A percentile compares a stretch with the other conserved stretches of the same genome.
These are phyloP conservation scores for Penelope pileata DNA, from an alignment of 2,113 vertebrate genomes.

Conservation along the genomic window DNA sequence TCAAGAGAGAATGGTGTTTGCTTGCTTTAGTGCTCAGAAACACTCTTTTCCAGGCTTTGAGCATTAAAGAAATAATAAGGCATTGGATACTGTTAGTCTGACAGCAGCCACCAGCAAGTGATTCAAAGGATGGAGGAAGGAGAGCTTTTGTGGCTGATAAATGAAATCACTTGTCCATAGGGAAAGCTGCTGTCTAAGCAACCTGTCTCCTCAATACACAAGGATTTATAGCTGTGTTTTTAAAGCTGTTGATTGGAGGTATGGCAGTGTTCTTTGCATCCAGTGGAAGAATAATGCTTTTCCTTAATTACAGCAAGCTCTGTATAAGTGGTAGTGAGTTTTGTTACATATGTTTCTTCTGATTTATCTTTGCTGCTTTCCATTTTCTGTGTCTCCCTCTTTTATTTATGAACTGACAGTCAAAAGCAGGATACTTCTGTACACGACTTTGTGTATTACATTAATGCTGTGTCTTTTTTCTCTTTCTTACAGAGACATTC, in stretches of 20 bases:
- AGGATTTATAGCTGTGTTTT: background rate
- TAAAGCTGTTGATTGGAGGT: background rate
- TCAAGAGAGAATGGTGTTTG: background rate
- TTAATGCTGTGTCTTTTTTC: background rate
- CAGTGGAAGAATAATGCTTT: background rate
- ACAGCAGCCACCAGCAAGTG: background rate
- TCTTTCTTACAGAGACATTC: background rate
- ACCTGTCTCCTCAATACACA: background rate
- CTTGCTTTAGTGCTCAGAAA: background rate
- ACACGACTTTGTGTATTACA: fast-evolving
- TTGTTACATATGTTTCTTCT: background rate
- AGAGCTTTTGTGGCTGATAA: background rate
- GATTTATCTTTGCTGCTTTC: background rate
- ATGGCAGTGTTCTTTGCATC: background rate
- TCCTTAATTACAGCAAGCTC: background rate
- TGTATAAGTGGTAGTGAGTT: background rate
- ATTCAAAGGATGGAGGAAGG: background rate
- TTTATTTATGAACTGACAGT: background rate
- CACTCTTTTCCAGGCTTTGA: background rate
- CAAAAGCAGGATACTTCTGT: background rate
- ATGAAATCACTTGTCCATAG: background rate
- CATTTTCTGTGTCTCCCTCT: background rate
- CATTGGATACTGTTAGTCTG: fast-evolving
- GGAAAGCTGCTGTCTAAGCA: background rate
- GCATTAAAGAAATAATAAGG: fast-evolving